Evolutionary conservation across 1,140 invertebrate species (phyloP).

Genomic region (Phocides pigmalion): DNA sequence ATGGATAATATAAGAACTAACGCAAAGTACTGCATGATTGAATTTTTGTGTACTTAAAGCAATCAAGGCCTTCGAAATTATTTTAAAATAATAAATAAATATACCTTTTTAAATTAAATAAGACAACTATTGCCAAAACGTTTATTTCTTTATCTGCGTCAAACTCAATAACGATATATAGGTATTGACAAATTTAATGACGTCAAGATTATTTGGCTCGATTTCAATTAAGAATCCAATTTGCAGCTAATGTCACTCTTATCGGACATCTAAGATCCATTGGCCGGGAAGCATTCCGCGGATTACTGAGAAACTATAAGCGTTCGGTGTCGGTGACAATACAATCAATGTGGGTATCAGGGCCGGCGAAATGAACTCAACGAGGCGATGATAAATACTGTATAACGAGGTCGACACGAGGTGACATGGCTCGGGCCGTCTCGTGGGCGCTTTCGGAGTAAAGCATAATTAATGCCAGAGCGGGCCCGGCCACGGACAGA

Average conservation of each 20-base stretch:
- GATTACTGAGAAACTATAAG: constrained; percentile 36
- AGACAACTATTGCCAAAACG: too few relatives aligned
- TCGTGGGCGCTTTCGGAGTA: constrained; percentile 43
- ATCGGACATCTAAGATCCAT: constrained; percentile 4
- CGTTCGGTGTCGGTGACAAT: constrained; percentile 45
- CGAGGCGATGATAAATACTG: constrained; percentile 48
- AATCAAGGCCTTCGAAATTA: too few relatives aligned
- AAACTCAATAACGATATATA: constrained; percentile 12
- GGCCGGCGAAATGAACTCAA: constrained; percentile 45
- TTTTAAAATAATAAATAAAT: too few relatives aligned
- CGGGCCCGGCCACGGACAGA: neutral
- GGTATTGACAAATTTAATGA: constrained; percentile 2
- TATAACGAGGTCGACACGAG: constrained; percentile 35
- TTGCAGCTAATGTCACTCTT: constrained; percentile 13
- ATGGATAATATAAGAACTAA: too few relatives aligned
- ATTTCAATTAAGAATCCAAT: constrained; percentile 22
- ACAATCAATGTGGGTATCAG: constrained; percentile 66
- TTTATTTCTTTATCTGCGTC: too few relatives aligned
- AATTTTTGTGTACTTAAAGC: too few relatives aligned
- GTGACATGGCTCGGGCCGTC: constrained; percentile 38
- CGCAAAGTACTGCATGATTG: too few relatives aligned
- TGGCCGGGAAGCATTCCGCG: constrained; percentile 15
- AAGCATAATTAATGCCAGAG: constrained; percentile 15
- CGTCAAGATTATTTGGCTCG: constrained; percentile 5
- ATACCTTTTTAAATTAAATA: too few relatives aligned